These are phyloP conservation scores for Psittacula echo DNA, from an alignment of 2,797 vertebrate species.

Conservation along the genomic window DNA sequence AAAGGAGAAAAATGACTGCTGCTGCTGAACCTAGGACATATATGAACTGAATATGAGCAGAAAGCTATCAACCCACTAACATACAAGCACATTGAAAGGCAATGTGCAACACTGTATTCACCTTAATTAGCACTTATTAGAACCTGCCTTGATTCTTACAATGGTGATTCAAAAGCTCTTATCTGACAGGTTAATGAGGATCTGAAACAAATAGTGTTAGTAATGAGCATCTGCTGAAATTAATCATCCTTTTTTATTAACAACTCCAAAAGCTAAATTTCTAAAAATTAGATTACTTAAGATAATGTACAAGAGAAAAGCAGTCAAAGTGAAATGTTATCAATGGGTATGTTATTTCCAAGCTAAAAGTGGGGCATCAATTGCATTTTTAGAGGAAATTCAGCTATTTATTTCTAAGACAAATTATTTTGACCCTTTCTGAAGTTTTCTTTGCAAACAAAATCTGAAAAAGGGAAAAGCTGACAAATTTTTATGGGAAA, in stretches of 20 bases:
- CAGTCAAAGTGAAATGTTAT: neutral
- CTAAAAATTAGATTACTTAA: slow-evolving; percentile 43
- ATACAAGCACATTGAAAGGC: neutral
- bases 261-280: slow-evolving; percentile 54
- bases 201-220: slow-evolving; percentile 56
- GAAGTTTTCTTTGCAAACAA: neutral
- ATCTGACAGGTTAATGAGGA: slow-evolving; percentile 54
- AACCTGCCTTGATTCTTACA: slow-evolving; percentile 53
- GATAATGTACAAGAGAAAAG: slow-evolving; percentile 32
- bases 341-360: slow-evolving; percentile 28
- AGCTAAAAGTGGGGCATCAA: neutral
- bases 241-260: slow-evolving; percentile 57
- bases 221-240: slow-evolving; percentile 64
- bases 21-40: no score
- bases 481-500: neutral
- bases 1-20: no score
- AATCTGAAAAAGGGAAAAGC: neutral
- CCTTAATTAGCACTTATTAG: slow-evolving; percentile 60
- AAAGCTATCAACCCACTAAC: neutral
- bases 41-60: slow-evolving; percentile 5
- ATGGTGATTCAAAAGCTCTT: slow-evolving; percentile 37
- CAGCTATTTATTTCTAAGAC: neutral
- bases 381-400: neutral
- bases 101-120: neutral
- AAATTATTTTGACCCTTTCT: neutral